These are phyloP conservation scores for Cotesia typhae DNA, from an alignment of 1,140 invertebrate genomes.

Conservation along the genomic window DNA sequence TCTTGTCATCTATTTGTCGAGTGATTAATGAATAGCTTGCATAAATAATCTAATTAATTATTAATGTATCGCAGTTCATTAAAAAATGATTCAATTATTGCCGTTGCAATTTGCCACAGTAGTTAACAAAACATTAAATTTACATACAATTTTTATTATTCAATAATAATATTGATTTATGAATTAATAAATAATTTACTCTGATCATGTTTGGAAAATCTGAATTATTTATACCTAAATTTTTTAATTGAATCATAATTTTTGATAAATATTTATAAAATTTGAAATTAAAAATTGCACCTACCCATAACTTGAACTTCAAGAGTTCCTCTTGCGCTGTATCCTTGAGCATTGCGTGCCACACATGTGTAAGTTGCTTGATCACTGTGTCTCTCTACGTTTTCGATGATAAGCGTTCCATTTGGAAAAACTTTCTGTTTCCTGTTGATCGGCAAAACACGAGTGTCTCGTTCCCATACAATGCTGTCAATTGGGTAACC, in stretches of 20 bases:
- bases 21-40: neutral
- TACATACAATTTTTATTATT: too few species aligned
- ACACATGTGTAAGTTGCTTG: constrained; percentile 95
- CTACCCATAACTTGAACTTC: constrained; percentile 97
- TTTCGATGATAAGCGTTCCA: constrained; percentile 92
- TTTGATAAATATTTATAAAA: neutral
- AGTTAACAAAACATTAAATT: too few species aligned
- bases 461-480: constrained; percentile 87
- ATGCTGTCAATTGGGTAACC: constrained; percentile 94
- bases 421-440: constrained; percentile 95
- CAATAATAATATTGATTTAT: too few species aligned
- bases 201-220: too few species aligned
- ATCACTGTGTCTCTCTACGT: constrained; percentile 90
- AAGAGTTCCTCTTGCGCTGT: constrained; percentile 84
- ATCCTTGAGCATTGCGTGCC: constrained; percentile 88
- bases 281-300: constrained; percentile 45
- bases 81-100: neutral
- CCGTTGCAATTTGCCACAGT: too few species aligned
- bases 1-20: constrained; percentile 22
- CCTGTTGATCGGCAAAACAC: constrained; percentile 90
- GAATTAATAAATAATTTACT: too few species aligned
- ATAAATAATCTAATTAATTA: neutral
- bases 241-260: too few species aligned
- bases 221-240: too few species aligned
- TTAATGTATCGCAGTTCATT: neutral